phyloP scores from a whole-genome alignment of 2,888 invertebrate genomes.

The Dryocosmus kuriphilus region DNA sequence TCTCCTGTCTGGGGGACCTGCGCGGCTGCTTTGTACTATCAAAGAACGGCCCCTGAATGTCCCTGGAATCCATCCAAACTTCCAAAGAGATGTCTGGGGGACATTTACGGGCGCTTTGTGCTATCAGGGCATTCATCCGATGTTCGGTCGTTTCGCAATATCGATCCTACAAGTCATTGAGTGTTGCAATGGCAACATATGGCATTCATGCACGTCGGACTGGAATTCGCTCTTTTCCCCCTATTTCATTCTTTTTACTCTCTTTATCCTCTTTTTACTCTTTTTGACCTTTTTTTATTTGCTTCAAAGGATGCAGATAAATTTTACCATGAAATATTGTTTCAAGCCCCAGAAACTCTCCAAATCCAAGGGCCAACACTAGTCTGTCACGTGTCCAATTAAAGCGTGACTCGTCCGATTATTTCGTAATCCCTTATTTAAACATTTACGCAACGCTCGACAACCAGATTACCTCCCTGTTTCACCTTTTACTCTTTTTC shows the following conservation, averaged over 20 bases:
- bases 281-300: neutral
- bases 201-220: constrained; percentile 26
- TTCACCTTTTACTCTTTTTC: neutral
- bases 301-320: constrained; percentile 26
- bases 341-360: constrained; percentile 15
- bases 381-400: constrained; percentile 37
- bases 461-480: constrained; percentile 30
- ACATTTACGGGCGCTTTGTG: constrained; percentile 39
- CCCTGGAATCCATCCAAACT: constrained; percentile 36
- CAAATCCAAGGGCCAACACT: neutral
- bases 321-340: constrained; percentile 30
- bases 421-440: constrained; percentile 36
- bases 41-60: constrained; percentile 34
- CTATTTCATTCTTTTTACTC: too few species aligned
- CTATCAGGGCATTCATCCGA: constrained; percentile 39
- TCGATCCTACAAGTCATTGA: constrained; percentile 40
- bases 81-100: constrained; percentile 39
- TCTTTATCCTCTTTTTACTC: too few species aligned
- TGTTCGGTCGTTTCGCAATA: constrained; percentile 41
- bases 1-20: constrained; percentile 26
- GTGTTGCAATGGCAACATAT: constrained; percentile 40
- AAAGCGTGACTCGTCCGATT: constrained; percentile 36
- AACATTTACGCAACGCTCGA: constrained; percentile 31
- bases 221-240: constrained; percentile 16
- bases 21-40: constrained; percentile 39